Percentiles rank a stretch among this genome's conserved stretches.
phyloP scores from a whole-genome alignment of 1,140 invertebrate genomes.

The Laodelphax striatellus region DNA sequence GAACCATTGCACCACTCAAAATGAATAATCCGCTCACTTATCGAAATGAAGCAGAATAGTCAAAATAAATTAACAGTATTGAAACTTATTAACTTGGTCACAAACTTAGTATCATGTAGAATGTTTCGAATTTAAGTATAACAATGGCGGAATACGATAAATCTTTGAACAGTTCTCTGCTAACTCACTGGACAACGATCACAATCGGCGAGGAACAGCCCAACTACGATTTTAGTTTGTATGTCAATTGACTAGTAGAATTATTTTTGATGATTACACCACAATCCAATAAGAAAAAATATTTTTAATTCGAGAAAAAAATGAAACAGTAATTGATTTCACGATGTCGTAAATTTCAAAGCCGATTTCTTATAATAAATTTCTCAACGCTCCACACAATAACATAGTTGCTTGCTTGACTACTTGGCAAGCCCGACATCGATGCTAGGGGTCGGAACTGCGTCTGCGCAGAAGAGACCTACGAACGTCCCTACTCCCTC shows the following conservation, averaged over 20 bases:
- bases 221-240: neutral
- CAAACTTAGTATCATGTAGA: neutral
- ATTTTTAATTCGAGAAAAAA: neutral
- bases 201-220: slow-evolving; percentile 2
- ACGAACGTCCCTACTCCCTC: neutral
- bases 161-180: neutral
- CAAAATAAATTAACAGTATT: neutral
- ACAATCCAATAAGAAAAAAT: neutral
- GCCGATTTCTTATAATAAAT: neutral
- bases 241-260: neutral
- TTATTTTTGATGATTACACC: neutral
- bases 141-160: slow-evolving; percentile 1
- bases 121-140: neutral
- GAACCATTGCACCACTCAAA: slow-evolving; percentile 1
- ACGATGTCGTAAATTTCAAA: neutral
- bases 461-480: neutral
- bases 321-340: neutral
- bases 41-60: neutral
- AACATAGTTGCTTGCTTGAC: neutral
- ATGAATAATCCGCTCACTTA: neutral
- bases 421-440: neutral
- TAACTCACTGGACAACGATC: neutral
- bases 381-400: neutral
- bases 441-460: neutral
- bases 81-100: neutral